Conservation (phyloP, 2,888 invertebrate species). For the Melitaea athalia region DNA sequence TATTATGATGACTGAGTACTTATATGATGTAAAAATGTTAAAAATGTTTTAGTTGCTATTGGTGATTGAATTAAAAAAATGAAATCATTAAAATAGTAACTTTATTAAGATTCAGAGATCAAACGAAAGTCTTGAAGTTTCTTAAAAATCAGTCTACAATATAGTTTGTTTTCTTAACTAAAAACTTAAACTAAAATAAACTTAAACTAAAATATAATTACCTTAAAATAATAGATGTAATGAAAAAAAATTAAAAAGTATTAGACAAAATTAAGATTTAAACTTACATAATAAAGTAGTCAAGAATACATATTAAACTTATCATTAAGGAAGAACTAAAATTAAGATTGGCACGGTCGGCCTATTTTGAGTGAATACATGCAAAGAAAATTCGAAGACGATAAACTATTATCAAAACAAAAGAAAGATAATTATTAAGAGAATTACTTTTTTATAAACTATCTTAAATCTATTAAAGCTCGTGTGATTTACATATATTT, state of each 20-base stretch:
- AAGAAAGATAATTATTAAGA: slow-evolving; percentile 31
- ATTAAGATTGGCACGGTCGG: slow-evolving; percentile 74
- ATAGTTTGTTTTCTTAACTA: slow-evolving; percentile 40
- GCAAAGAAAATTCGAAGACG: slow-evolving; percentile 27
- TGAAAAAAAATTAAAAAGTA: slow-evolving; percentile 21
- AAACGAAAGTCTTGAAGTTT: slow-evolving; percentile 78
- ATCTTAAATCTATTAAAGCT: slow-evolving; percentile 68
- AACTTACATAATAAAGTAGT: slow-evolving; percentile 28
- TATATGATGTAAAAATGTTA: not conserved
- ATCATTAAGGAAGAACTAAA: slow-evolving; percentile 40
- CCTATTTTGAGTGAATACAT: slow-evolving; percentile 56
- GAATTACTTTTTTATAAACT: slow-evolving; percentile 14
- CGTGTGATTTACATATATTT: slow-evolving; percentile 37
- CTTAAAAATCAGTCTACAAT: slow-evolving; percentile 73
- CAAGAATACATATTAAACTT: slow-evolving; percentile 32
- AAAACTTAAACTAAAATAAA: slow-evolving; percentile 22
- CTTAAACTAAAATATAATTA: slow-evolving; percentile 17
- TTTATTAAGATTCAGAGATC: slow-evolving; percentile 78
- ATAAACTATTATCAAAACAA: slow-evolving; percentile 37
- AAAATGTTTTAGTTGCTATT: not conserved
- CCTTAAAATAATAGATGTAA: slow-evolving; percentile 25
- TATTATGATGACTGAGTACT: not conserved
- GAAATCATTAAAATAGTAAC: slow-evolving; percentile 45
- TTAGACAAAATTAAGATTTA: slow-evolving; percentile 16
- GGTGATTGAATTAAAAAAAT: slow-evolving; percentile 18